These are phyloP conservation scores for Drosophila truncata DNA, from an alignment of 1,140 invertebrate genomes.

Conservation along the genomic window DNA sequence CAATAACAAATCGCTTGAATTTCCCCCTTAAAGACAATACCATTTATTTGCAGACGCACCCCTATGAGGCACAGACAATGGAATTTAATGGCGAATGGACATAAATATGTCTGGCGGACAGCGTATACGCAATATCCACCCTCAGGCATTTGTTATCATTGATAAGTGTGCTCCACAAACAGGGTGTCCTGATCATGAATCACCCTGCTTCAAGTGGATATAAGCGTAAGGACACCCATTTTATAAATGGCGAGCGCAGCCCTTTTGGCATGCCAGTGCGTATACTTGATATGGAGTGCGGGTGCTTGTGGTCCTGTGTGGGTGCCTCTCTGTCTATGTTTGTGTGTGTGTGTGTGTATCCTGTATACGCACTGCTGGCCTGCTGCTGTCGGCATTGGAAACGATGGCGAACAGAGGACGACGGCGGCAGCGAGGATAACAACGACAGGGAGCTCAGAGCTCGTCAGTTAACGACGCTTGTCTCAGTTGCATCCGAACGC, in stretches of 20 bases:
- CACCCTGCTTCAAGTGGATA: neutral
- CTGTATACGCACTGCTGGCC: constrained; percentile 60
- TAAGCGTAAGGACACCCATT: constrained; percentile 47
- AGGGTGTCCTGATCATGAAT: constrained; percentile 34
- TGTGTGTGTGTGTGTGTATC: constrained; percentile 15
- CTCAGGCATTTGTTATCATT: constrained; percentile 63
- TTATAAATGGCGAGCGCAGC: constrained; percentile 23
- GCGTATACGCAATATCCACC: constrained; percentile 77
- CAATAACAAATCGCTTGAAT: constrained; percentile 13
- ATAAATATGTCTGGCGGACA: constrained; percentile 14
- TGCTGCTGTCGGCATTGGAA: constrained; percentile 42
- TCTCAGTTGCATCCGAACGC: constrained; percentile 84
- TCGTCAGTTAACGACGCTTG: constrained; percentile 77
- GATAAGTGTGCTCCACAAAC: constrained; percentile 56
- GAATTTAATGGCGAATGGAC: constrained; percentile 50
- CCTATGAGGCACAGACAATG: constrained; percentile 16
- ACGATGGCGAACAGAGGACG: constrained; percentile 31
- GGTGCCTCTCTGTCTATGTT: constrained; percentile 2
- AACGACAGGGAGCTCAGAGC: constrained; percentile 62
- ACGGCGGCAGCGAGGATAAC: constrained; percentile 42
- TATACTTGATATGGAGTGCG: constrained; percentile 60
- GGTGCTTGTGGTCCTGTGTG: constrained; percentile 24
- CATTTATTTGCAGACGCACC: constrained; percentile 32
- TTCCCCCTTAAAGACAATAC: constrained; percentile 7
- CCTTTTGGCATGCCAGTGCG: constrained; percentile 61